Evolutionary conservation across 1,140 invertebrate genomes (phyloP).

Genomic region (Ceratoteleas bidentatus): DNA sequence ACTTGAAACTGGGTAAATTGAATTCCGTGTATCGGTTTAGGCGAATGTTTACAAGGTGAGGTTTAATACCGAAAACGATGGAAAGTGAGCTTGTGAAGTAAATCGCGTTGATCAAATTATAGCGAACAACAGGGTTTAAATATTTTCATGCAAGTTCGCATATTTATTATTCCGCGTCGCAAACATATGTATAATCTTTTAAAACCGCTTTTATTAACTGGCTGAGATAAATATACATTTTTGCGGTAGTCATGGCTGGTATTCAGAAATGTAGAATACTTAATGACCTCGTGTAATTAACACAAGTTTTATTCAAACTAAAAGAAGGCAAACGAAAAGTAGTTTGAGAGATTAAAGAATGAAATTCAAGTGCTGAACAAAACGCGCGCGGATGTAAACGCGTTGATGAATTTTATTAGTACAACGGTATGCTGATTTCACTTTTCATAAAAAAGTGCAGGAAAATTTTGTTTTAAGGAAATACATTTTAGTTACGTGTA

Average conservation of each 20-base stretch:
- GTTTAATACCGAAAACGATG: too few species aligned
- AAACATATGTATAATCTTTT: constrained; percentile 1
- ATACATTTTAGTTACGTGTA: too few species aligned
- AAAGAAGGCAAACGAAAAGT: constrained; percentile 19
- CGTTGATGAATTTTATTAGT: background rate
- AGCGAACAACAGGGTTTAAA: too few species aligned
- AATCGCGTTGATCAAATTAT: too few species aligned
- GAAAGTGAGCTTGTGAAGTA: too few species aligned
- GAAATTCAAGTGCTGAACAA: constrained; percentile 18
- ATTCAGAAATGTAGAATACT: constrained; percentile 33
- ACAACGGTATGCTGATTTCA: too few species aligned
- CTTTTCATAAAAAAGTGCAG: too few species aligned
- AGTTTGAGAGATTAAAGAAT: constrained; percentile 36
- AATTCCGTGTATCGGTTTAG: constrained; percentile 6
- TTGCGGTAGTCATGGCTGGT: constrained; percentile 7
- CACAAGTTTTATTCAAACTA: constrained; percentile 35
- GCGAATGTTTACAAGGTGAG: background rate
- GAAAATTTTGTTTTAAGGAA: too few species aligned
- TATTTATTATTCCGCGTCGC: background rate
- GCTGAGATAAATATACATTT: constrained; percentile 26
- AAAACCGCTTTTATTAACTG: constrained; percentile 8
- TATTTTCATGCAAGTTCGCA: too few species aligned
- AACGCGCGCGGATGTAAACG: background rate
- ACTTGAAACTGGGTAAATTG: constrained; percentile 11
- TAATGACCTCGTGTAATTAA: constrained; percentile 38